phyloP scores from a whole-genome alignment of 1,140 invertebrate species.

The Sitobion miscanthi region DNA sequence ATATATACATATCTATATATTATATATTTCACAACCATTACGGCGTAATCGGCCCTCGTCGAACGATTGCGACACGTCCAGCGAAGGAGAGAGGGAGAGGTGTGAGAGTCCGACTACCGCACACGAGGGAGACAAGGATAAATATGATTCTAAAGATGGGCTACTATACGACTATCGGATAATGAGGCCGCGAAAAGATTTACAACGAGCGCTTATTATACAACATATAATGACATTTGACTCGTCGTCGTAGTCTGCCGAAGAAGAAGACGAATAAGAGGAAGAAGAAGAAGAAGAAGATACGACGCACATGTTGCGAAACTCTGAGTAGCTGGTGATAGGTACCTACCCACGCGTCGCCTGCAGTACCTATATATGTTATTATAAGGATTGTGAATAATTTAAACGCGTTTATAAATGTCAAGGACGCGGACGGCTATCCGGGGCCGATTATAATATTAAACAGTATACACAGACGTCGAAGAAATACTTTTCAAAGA shows the following conservation, averaged over 20 bases:
- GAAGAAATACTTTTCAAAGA: background rate
- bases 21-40: slow-evolving; percentile 14
- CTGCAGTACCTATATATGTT: background rate
- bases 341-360: background rate
- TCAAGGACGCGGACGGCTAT: background rate
- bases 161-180: background rate
- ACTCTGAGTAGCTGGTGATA: background rate
- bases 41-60: background rate
- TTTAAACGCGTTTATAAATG: slow-evolving; percentile 17
- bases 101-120: background rate
- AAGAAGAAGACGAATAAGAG: background rate
- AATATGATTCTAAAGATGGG: slow-evolving; percentile 7
- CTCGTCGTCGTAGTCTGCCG: background rate
- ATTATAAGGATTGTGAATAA: background rate
- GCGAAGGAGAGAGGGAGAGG: background rate
- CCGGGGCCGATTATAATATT: background rate
- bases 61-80: background rate
- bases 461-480: background rate
- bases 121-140: background rate
- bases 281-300: background rate
- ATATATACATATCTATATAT: background rate
- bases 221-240: background rate
- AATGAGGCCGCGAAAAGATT: background rate
- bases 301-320: background rate
- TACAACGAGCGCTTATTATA: background rate